Evolutionary conservation across 1,140 invertebrate species (phyloP), one percentile per base, ranked within the genome.

Genomic region (Brevipalpus yothersi): DNA sequence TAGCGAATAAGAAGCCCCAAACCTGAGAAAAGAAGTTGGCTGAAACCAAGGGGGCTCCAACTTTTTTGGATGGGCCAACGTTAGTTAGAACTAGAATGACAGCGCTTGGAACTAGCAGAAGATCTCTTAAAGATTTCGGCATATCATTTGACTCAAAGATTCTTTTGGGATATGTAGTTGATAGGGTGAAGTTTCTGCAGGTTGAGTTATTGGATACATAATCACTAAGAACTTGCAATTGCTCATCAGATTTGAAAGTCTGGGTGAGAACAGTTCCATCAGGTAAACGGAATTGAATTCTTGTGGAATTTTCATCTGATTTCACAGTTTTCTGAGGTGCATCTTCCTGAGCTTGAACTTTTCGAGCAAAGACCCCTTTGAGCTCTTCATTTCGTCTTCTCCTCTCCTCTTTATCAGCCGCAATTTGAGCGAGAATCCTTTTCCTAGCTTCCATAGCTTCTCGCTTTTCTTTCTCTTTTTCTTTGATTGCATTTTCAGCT

Each of bases 101-200:
- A 21, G 85, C 80, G 53, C 81, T 83, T 0, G 86, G 88, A 56
- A 80, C 78, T 53, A 92, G 74, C 64, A 80, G 76, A 53, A 91
- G 69, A 43, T 82, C 78, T 15, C 73, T 64, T 13, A 92, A 72
- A 9, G 78, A 78, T 65, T 75, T 70, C 4, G 68, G 67, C 64
- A 82, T 77, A 60, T 83, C 78, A 2, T 74, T 71, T 5, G 71
- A 66, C 7, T 75, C 77, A 64, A 89, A 80, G 67, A 84, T 79
- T 53, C 79, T 75, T 40, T 82, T 76, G 1, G 86, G 86, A 70
- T 85, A 90, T 43, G 81, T 81, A 39, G 82, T 82, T 53, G 81
- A 83, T 60, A 90, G 72, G 1, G 76, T 75, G 66, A 83, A 84
- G 49, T 76, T 71, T 41, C 70, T 73, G 54, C 75, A 77, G 7